These are phyloP conservation scores for Sphaerodactylus townsendi DNA, from an alignment of 2,113 vertebrate genomes.

Conservation along the genomic window DNA sequence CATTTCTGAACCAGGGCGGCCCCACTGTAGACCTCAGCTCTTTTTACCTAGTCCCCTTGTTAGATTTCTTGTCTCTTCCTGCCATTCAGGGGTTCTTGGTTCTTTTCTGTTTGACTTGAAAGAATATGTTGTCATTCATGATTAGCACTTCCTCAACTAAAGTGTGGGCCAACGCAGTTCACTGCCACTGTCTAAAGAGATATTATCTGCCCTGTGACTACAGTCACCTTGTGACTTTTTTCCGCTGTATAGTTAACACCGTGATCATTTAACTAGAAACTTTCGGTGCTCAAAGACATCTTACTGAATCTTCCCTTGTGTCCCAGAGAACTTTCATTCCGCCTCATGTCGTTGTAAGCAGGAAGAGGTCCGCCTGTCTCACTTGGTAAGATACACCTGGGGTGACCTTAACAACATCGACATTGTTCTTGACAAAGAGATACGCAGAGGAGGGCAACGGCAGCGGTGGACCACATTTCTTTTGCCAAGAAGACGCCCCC, in stretches of 20 bases:
- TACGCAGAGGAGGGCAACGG: constrained; percentile 3
- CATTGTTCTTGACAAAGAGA: neutral
- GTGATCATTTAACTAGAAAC: constrained; percentile 65
- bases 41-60: constrained; percentile 48
- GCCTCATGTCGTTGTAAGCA: constrained; percentile 47
- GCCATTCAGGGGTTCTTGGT: constrained; percentile 39
- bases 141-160: constrained; percentile 60
- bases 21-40: neutral
- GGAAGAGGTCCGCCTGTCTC: constrained; percentile 40
- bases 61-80: constrained; percentile 28
- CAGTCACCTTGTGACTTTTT: constrained; percentile 60
- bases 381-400: constrained; percentile 30
- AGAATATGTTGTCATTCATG: constrained; percentile 65
- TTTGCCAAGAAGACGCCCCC: neutral
- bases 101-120: constrained; percentile 68
- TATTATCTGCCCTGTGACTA: constrained; percentile 63
- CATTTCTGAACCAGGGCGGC: neutral
- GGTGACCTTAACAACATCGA: constrained; percentile 24
- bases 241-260: constrained; percentile 54
- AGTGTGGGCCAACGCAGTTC: constrained; percentile 64
- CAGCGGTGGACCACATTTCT: neutral
- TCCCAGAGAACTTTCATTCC: constrained; percentile 63
- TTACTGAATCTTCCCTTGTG: constrained; percentile 60
- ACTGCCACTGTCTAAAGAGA: constrained; percentile 74
- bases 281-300: constrained; percentile 62